Conservation (phyloP, 2,113 vertebrate genomes). For the Hassar affinis region DNA sequence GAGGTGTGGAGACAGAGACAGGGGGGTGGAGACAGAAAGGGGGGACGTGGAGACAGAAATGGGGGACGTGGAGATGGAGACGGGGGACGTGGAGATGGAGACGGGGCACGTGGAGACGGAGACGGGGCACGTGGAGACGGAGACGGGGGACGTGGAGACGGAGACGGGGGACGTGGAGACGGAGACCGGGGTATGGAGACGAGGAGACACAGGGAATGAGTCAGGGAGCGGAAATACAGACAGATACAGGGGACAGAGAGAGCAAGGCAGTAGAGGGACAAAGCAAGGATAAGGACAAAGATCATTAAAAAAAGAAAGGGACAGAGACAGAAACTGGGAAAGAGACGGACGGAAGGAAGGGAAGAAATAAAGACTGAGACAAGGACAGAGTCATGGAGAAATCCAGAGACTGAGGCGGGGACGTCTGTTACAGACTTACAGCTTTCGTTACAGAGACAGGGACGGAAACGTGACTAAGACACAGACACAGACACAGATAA, state of each 20-base stretch:
- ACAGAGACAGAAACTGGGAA: not conserved
- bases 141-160: not conserved
- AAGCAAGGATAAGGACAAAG: not conserved
- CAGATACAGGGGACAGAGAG: not conserved
- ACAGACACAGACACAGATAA: not conserved
- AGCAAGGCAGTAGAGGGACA: not conserved
- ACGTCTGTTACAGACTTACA: not conserved
- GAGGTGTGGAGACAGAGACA: not conserved
- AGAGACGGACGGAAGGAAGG: not conserved
- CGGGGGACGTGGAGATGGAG: too few relatives aligned
- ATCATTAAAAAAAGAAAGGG: not conserved
- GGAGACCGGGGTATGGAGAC: not conserved
- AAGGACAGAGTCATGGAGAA: not conserved
- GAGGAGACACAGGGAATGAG: not conserved
- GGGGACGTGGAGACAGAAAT: too few relatives aligned
- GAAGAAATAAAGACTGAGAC: not conserved
- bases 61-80: not conserved
- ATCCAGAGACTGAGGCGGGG: conserved; percentile 2
- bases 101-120: not conserved
- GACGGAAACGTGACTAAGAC: not conserved
- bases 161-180: not conserved
- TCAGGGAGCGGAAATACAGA: not conserved
- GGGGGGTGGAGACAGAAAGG: not conserved
- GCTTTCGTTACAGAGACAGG: not conserved
- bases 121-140: not conserved